Percentiles rank a stretch among this genome's conserved stretches.
These are phyloP conservation scores for Cervus canadensis DNA, from an alignment of 2,113 vertebrate species.

Conservation along the genomic window DNA sequence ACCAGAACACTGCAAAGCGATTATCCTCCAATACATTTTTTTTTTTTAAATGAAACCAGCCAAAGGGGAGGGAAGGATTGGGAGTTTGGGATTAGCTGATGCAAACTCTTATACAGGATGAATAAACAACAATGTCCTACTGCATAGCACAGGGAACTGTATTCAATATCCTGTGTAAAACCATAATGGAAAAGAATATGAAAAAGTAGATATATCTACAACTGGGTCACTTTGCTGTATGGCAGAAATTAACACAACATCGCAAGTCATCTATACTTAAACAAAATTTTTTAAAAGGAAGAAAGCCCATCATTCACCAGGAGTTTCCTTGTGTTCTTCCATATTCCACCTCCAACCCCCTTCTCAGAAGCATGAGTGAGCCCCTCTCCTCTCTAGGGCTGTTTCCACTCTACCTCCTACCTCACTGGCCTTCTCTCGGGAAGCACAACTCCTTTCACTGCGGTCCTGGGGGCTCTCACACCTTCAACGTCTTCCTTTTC, in stretches of 20 bases:
- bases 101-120: not conserved
- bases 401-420: not conserved
- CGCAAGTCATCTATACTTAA: not conserved
- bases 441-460: too few relatives aligned
- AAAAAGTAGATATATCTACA: not conserved
- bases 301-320: not conserved
- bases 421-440: not conserved
- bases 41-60: not conserved
- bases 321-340: not conserved
- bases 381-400: not conserved
- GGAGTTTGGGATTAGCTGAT: not conserved
- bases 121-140: not conserved
- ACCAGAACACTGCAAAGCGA: not conserved
- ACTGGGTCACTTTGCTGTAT: not conserved
- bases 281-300: not conserved
- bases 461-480: not conserved
- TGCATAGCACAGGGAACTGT: not conserved
- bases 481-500: not conserved
- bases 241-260: not conserved
- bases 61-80: not conserved
- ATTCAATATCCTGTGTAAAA: not conserved
- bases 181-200: not conserved
- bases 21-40: not conserved
- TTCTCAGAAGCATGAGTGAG: too few relatives aligned
- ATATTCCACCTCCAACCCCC: not conserved